phyloP scores from a whole-genome alignment of 2,113 vertebrate species.

The Macaca fascicularis region T2T-MFA8v1.1 NC_088379.1:68076501-68077000 shows the following conservation, averaged over 20 bases:
- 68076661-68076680: background rate
- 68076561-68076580: background rate
- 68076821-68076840: background rate
- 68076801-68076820: background rate
- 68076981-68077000: too few species aligned
- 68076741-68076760: background rate
- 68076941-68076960: too few species aligned
- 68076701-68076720: too few species aligned
- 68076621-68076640: background rate
- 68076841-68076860: background rate
- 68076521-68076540: background rate
- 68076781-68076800: background rate
- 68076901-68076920: background rate
- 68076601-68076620: background rate
- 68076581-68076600: background rate
- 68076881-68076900: background rate
- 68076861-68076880: background rate
- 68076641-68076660: background rate
- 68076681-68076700: too few species aligned
- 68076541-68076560: background rate
- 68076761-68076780: background rate
- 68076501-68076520: background rate
- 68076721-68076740: background rate
- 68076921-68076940: too few species aligned
- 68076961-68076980: too few species aligned